These are phyloP conservation scores for Hippocampus mohnikei DNA, from an alignment of 2,113 vertebrate genomes.

Conservation along the genomic window DNA sequence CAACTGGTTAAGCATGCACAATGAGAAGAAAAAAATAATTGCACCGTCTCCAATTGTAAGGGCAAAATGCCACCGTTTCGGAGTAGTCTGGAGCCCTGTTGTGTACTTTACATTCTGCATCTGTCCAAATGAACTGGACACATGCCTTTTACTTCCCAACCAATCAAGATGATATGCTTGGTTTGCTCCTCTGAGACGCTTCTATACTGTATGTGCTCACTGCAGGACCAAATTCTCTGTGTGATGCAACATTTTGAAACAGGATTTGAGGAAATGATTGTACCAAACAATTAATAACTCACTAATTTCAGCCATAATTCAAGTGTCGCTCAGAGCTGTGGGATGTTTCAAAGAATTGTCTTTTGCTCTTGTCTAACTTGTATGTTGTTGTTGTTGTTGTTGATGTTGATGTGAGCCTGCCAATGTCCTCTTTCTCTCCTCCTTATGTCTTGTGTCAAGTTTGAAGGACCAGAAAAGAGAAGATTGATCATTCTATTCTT, in stretches of 20 bases:
- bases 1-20: no score
- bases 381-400: slow-evolving; percentile 42
- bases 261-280: neutral
- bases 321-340: slow-evolving; percentile 59
- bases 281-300: slow-evolving; percentile 23
- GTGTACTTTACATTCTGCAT: slow-evolving; percentile 35
- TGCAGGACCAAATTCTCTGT: neutral
- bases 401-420: slow-evolving; percentile 49
- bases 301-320: slow-evolving; percentile 58
- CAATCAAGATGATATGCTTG: slow-evolving; percentile 16
- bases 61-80: no score
- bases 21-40: no score
- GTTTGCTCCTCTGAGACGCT: slow-evolving; percentile 60
- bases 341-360: slow-evolving; percentile 42
- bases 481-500: slow-evolving; percentile 39
- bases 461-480: slow-evolving; percentile 49
- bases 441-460: slow-evolving; percentile 65
- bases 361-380: slow-evolving; percentile 56
- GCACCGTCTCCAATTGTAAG: no score
- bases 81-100: slow-evolving; percentile 5
- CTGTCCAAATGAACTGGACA: slow-evolving; percentile 34
- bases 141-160: slow-evolving; percentile 49
- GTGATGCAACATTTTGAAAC: slow-evolving; percentile 12
- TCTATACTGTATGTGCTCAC: slow-evolving; percentile 66
- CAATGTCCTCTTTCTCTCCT: slow-evolving; percentile 63